Base-by-base conservation (phyloP, 2,113 vertebrate species). In the Platichthys stellatus region DNA sequence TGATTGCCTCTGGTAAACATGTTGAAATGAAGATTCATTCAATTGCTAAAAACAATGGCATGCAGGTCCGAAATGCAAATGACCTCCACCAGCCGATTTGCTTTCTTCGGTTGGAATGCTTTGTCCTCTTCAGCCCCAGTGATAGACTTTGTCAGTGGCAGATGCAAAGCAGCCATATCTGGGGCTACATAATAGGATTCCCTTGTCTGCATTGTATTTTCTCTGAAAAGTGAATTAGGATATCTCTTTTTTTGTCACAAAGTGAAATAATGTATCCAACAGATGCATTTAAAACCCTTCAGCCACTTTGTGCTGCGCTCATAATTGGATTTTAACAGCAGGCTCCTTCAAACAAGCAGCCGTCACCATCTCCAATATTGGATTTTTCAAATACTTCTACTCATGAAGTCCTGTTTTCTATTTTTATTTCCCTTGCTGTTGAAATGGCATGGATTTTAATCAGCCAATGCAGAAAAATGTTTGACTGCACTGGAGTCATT, bases 391-490 rank as follows among this genome's bases (percentile, higher is more conserved):
- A 92, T 90, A 79, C 72, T 83, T 87, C 80, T 76, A 86, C 91
- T 86, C 83, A 90, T 57, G 56, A 84, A 86, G 77, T 53, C 77
- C 74, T 80, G 31, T 57, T 85, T 85, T 83, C 78, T 84, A n/a
- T 83, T 84, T 83, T 77, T 51, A 51, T 85, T 79, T 90, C 84
- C 74, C 72, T 72, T 84, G 86, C 80, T 82, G 90, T 90, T 93
- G 88, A 93, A 92, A 93, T 81, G 78, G 84, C 89, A 89, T 89
- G 84, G 58, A 88, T 93, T 92, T 91, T 94, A 93, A 94, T 94
- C 93, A 92, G 85, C 77, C 85, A 64, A 89, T 89, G 86, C 85
- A 91, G 86, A 90, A 89, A 89, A 88, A 88, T 88, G 82, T 93
- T 90, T 89, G 88, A 91, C 88, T 90, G 87, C 86, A 90, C 81